Evolutionary conservation across 2,888 invertebrate genomes (phyloP).

Genomic region (Poecilus cupreus): DNA sequence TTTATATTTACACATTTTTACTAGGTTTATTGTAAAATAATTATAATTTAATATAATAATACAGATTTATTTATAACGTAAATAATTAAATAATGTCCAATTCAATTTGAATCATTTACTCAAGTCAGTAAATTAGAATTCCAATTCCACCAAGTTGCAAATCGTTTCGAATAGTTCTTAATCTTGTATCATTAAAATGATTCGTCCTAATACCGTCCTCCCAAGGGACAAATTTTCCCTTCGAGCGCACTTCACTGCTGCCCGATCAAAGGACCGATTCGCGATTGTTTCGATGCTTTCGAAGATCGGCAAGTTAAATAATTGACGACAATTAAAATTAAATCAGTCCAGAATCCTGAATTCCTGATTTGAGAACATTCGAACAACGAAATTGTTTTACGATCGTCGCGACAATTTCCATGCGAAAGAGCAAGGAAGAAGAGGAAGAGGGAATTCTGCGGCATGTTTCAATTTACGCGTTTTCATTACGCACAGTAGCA

Average conservation of each 20-base stretch:
- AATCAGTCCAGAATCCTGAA: neutral
- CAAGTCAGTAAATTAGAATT: neutral
- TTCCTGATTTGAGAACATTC: conserved; percentile 1
- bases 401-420: neutral
- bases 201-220: neutral
- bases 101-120: neutral
- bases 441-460: neutral
- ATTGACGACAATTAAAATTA: conserved; percentile 13
- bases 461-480: conserved; percentile 52
- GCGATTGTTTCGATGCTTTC: neutral
- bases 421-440: neutral
- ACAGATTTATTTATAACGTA: no score
- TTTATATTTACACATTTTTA: no score
- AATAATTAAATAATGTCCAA: no score
- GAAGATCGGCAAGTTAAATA: conserved; percentile 5
- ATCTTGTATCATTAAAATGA: neutral
- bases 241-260: neutral
- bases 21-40: no score
- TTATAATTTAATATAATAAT: no score
- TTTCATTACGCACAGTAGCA: conserved; percentile 47
- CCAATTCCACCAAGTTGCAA: neutral
- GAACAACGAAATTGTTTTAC: conserved; percentile 3
- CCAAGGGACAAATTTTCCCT: neutral
- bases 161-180: neutral
- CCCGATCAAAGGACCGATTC: neutral